Base-by-base conservation (phyloP, 2,888 invertebrate genomes). In the Glyphotaelius pellucidus region DNA sequence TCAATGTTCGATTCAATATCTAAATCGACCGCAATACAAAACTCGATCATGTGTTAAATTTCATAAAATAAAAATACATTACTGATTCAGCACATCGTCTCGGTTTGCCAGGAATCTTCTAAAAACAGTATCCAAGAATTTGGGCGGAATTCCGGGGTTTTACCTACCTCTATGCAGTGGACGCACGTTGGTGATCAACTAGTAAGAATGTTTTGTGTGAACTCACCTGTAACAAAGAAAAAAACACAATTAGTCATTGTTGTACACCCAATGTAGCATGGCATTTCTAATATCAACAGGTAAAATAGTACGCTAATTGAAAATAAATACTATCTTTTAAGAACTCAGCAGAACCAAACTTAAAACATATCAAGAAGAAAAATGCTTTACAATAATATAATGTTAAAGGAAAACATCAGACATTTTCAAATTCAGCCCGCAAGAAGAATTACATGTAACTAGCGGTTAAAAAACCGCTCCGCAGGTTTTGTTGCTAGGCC, bases 141-240 rank as follows among this genome's bases (percentile, higher is more conserved):
- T 67, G 5, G 25, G 52, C 25, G 25, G 52, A 67, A 67, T 67
- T 67, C 25, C 3, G 19, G 67, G 25, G 11, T 1, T 25, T 25
- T 67, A 42, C 42, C 42, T 67, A 67, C 67, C 67, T 67, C 25
- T 67, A 1, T 9, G 67, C 67, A 9, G 25, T n/a, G 9, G 25
- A n/a, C 67, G 19, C 25, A 67, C n/a, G 67, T 67, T 25, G 67
- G 25, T 67, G 9, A 67, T 67, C 67, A 9, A 67, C 19, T 25
- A 67, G 25, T n/a, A 67, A 9, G n/a, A 67, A 67, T n/a, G 67
- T 67, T n/a, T 67, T 42, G 30, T 47, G 86, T 47, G 30, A 87
- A 52, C 87, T 87, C 52, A 87, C 87, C 87, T 87, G 87, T 25
- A 87, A 87, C 30, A 87, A 87, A 87, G n/a, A 87, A 67, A 52